Percentiles rank a stretch among this genome's conserved stretches.
Conservation (phyloP, 2,113 vertebrate species). For the Alouatta palliata region DNA sequence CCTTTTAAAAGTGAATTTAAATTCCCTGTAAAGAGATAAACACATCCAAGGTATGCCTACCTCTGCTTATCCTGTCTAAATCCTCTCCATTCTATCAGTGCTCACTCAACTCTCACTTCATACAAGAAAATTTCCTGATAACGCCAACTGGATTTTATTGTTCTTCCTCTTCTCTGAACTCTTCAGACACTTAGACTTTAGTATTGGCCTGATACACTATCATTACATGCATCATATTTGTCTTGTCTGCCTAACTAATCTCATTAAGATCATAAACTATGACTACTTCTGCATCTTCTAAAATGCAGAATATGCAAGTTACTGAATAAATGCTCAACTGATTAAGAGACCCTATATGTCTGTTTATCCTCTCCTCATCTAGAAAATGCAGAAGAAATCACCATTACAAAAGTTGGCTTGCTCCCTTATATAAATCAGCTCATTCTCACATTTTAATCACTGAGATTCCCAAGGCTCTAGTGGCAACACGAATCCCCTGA, state of each 20-base stretch:
- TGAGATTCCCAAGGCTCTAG: conserved; percentile 15
- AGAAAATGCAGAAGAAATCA: conserved; percentile 31
- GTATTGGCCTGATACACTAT: background rate
- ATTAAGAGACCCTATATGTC: conserved; percentile 28
- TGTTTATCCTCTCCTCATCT: conserved; percentile 31
- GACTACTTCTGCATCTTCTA: background rate
- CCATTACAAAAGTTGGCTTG: background rate
- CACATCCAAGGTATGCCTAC: background rate
- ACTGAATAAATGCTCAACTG: conserved; percentile 33
- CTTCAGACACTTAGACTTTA: conserved; percentile 10
- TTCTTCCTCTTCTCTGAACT: conserved; percentile 1
- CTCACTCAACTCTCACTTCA: conserved; percentile 6
- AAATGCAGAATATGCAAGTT: conserved; percentile 33
- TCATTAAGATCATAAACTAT: conserved; percentile 18
- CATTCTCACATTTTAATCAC: conserved; percentile 42
- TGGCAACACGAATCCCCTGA: background rate
- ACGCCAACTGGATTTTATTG: conserved; percentile 10
- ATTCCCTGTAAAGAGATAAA: conserved; percentile 32
- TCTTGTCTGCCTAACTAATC: conserved; percentile 28
- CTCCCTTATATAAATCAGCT: conserved; percentile 14
- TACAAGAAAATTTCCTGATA: conserved; percentile 12
- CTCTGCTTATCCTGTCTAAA: conserved; percentile 32
- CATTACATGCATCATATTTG: conserved; percentile 33
- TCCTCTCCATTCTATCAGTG: conserved; percentile 28
- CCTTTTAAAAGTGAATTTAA: conserved; percentile 43